Evolutionary conservation across 2,888 invertebrate genomes (phyloP).

Genomic region (Drosophila mimica): DNA sequence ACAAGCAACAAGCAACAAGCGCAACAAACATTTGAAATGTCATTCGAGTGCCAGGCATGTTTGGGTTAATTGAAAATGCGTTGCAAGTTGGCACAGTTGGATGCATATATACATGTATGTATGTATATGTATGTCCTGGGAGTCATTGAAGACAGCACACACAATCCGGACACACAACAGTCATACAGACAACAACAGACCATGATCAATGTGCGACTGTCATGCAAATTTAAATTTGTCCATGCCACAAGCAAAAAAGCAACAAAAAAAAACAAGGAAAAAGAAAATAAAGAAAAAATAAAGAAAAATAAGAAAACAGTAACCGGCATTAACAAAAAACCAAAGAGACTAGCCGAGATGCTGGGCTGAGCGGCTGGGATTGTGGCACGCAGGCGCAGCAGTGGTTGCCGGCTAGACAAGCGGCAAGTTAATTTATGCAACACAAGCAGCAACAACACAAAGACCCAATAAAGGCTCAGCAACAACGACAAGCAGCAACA

Average conservation of each 20-base stretch:
- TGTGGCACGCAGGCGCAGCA: constrained; percentile 56
- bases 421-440: constrained; percentile 80
- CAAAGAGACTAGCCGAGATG: constrained; percentile 4
- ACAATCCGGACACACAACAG: constrained; percentile 20
- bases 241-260: constrained; percentile 46
- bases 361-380: constrained; percentile 9
- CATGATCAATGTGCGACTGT: constrained; percentile 81
- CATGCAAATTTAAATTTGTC: constrained; percentile 82
- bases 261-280: constrained; percentile 5
- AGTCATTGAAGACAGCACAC: constrained; percentile 25
- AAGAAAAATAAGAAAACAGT: not conserved
- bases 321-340: constrained; percentile 2
- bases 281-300: not conserved
- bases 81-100: constrained; percentile 74
- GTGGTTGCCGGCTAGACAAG: constrained; percentile 70
- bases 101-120: not conserved
- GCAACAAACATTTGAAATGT: constrained; percentile 55
- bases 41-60: constrained; percentile 69
- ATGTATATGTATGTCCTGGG: constrained; percentile 36
- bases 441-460: constrained; percentile 64
- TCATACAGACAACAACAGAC: constrained; percentile 24
- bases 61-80: constrained; percentile 77
- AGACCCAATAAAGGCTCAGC: constrained; percentile 72
- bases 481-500: constrained; percentile 51
- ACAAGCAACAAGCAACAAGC: constrained; percentile 11